phyloP scores from a whole-genome alignment of 2,113 vertebrate species.

The Capra hircus region DNA sequence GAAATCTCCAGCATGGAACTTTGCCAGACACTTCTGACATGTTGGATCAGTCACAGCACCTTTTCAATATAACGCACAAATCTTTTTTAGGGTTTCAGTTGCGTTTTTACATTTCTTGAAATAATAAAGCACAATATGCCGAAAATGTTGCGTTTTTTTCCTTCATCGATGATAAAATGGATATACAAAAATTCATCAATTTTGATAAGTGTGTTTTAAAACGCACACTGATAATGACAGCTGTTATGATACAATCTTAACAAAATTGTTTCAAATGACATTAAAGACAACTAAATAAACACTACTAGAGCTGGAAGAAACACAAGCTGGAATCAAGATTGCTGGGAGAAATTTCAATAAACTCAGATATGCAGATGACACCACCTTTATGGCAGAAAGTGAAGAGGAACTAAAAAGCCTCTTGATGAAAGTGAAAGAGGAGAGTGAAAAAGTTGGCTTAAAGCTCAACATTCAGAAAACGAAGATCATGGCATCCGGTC shows the following conservation, averaged over 20 bases:
- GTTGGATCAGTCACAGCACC: not conserved
- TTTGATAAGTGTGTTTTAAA: not conserved
- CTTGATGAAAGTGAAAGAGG: too few relatives aligned
- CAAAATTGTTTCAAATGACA: not conserved
- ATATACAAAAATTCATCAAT: not conserved
- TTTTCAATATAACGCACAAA: not conserved
- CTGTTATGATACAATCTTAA: not conserved
- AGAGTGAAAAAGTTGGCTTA: too few relatives aligned
- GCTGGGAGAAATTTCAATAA: too few relatives aligned
- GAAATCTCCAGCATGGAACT: not conserved
- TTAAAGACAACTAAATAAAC: not conserved
- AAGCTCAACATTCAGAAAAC: too few relatives aligned
- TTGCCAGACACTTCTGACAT: not conserved
- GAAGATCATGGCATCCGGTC: too few relatives aligned
- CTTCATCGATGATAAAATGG: not conserved
- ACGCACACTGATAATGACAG: not conserved
- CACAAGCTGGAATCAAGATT: too few relatives aligned
- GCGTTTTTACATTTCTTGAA: not conserved
- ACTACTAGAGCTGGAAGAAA: not conserved
- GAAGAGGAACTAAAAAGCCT: too few relatives aligned
- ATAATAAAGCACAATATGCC: not conserved
- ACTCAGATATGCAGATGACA: too few relatives aligned
- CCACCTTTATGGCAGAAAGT: rapidly evolving
- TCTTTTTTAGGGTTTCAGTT: not conserved
- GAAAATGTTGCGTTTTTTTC: not conserved